phyloP scores from a whole-genome alignment of 2,888 invertebrate species.

The Athalia rosae region DNA sequence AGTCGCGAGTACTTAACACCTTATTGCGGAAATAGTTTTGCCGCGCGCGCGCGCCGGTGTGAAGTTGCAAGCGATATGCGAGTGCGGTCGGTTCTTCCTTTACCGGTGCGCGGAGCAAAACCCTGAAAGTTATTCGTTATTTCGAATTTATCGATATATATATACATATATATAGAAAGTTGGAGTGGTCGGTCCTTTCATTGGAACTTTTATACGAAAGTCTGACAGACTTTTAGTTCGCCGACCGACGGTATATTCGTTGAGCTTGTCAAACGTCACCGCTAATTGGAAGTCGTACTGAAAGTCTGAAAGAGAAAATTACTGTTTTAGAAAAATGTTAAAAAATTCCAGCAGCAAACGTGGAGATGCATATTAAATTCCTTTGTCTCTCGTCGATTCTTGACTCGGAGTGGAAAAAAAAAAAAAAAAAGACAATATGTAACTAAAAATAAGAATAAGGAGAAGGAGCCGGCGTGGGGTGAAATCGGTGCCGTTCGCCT shows the following conservation, averaged over 20 bases:
- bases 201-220: not conserved
- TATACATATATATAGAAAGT: too few relatives aligned
- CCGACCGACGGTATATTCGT: constrained; percentile 24
- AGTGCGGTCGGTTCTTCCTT: not conserved
- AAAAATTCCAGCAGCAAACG: constrained; percentile 12
- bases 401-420: not conserved
- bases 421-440: not conserved
- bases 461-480: too few relatives aligned
- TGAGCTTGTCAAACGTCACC: constrained; percentile 36
- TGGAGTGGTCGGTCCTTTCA: not conserved
- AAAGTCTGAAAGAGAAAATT: constrained; percentile 18
- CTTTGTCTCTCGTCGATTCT: constrained; percentile 1
- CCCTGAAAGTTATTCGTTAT: constrained; percentile 1
- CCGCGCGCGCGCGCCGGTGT: too few relatives aligned
- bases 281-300: constrained; percentile 34
- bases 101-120: constrained; percentile 6
- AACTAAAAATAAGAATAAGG: not conserved
- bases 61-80: not conserved
- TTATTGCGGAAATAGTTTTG: too few relatives aligned
- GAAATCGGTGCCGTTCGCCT: too few relatives aligned
- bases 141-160: constrained; percentile 15
- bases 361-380: constrained; percentile 32
- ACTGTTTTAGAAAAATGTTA: constrained; percentile 14
- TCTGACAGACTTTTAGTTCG: not conserved
- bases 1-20: too few relatives aligned